Conservation (phyloP, 2,888 invertebrate genomes). For the Tromatobia lineatoria region DNA sequence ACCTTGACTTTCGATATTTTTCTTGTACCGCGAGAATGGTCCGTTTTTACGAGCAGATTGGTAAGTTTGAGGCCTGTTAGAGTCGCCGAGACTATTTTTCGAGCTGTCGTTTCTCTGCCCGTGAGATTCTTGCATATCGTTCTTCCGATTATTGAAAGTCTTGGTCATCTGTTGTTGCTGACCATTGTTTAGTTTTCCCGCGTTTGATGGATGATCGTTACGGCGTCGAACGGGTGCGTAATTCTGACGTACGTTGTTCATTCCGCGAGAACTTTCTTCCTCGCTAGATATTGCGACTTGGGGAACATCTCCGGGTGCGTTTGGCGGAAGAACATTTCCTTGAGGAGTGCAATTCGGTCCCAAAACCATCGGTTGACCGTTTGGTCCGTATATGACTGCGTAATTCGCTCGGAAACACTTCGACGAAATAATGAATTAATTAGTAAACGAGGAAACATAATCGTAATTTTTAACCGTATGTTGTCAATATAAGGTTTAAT, state of each 20-base stretch:
- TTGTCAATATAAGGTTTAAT: too few relatives aligned
- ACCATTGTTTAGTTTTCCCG: conserved; percentile 57
- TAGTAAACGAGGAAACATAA: conserved; percentile 1
- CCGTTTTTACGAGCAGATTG: conserved; percentile 41
- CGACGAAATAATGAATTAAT: conserved; percentile 40
- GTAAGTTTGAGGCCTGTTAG: conserved; percentile 24
- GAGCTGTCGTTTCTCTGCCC: conserved; percentile 35
- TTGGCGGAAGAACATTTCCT: conserved; percentile 59
- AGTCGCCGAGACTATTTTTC: conserved; percentile 15
- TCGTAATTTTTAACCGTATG: too few relatives aligned
- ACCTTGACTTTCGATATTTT: conserved; percentile 50
- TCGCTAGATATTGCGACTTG: conserved; percentile 51
- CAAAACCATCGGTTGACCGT: conserved; percentile 69
- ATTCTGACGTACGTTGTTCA: conserved; percentile 59
- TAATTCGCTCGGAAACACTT: conserved; percentile 77
- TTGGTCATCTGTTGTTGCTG: conserved; percentile 46
- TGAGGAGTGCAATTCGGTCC: conserved; percentile 69
- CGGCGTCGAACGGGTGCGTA: conserved; percentile 44
- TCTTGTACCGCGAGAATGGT: conserved; percentile 49
- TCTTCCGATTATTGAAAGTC: conserved; percentile 53
- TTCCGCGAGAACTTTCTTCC: conserved; percentile 58
- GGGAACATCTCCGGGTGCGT: conserved; percentile 51
- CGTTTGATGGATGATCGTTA: conserved; percentile 41
- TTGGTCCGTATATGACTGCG: conserved; percentile 75
- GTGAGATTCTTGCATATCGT: conserved; percentile 43